Percentiles rank a stretch among this genome's conserved stretches.
phyloP scores from a whole-genome alignment of 2,113 vertebrate species.

The Sisor rabdophorus region DNA sequence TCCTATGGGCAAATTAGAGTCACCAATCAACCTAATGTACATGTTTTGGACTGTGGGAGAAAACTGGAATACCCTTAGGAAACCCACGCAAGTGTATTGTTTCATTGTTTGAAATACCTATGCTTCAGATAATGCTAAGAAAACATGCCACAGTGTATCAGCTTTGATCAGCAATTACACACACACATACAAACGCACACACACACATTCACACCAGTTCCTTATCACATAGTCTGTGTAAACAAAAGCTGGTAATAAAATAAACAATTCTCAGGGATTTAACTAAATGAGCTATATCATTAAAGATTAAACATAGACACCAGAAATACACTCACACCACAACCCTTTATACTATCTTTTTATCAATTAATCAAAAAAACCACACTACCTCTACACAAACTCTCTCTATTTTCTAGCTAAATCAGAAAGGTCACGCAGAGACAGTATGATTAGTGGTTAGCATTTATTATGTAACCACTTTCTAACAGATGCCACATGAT shows the following conservation, averaged over 20 bases:
- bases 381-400: neutral
- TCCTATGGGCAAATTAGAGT: no score
- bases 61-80: no score
- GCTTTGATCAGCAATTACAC: slow-evolving; percentile 23
- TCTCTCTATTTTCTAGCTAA: slow-evolving; percentile 5
- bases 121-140: slow-evolving; percentile 13
- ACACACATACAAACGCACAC: slow-evolving; percentile 21
- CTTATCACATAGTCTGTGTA: slow-evolving; percentile 51
- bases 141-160: slow-evolving; percentile 43
- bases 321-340: neutral
- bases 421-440: neutral
- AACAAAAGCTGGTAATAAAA: slow-evolving; percentile 44
- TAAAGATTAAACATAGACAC: slow-evolving; percentile 38
- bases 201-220: slow-evolving; percentile 39
- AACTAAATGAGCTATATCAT: slow-evolving; percentile 14
- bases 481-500: neutral
- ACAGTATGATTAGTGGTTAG: neutral
- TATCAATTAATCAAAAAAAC: slow-evolving; percentile 1
- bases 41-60: no score
- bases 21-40: no score
- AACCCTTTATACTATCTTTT: neutral
- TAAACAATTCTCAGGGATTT: slow-evolving; percentile 42
- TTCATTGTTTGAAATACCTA: slow-evolving; percentile 3
- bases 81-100: neutral
- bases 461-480: slow-evolving; percentile 6